These are phyloP conservation scores for Drosophila gunungcola DNA, from an alignment of 1,140 invertebrate species.

Conservation along the genomic window DNA sequence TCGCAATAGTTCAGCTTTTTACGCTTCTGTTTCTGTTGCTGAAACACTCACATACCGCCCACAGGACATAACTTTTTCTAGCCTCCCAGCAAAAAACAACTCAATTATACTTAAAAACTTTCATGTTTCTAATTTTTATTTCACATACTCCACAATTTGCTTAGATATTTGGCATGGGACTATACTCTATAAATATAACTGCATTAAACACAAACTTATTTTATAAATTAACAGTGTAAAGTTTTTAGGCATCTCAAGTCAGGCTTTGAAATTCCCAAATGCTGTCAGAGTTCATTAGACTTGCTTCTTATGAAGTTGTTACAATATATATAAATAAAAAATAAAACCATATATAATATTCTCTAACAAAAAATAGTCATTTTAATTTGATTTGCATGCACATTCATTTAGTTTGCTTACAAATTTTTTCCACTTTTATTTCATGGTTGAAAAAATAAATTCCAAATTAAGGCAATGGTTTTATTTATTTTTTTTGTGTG, in stretches of 20 bases:
- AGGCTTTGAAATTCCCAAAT: too few species aligned
- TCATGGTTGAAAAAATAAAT: neutral
- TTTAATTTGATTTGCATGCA: too few species aligned
- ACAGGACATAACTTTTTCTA: neutral
- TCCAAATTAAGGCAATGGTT: conserved; percentile 2
- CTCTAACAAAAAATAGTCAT: too few species aligned
- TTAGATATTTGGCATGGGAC: neutral
- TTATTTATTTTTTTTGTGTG: neutral
- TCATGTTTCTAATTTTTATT: neutral
- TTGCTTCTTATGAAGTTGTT: too few species aligned
- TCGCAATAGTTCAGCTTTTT: neutral
- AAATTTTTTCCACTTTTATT: neutral
- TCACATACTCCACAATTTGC: neutral
- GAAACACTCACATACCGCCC: neutral
- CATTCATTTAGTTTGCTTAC: too few species aligned
- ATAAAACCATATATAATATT: too few species aligned
- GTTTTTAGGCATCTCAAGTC: too few species aligned
- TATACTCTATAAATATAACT: neutral
- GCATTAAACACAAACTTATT: too few species aligned
- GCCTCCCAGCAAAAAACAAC: neutral
- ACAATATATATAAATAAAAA: too few species aligned
- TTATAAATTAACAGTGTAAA: too few species aligned
- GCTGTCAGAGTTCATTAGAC: too few species aligned
- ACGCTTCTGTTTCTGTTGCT: conserved; percentile 1
- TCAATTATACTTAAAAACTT: neutral